Evolutionary conservation across 2,797 vertebrate genomes (phyloP), one percentile per base, ranked within the genome.

Genomic region (Sarcoramphus papa): DNA sequence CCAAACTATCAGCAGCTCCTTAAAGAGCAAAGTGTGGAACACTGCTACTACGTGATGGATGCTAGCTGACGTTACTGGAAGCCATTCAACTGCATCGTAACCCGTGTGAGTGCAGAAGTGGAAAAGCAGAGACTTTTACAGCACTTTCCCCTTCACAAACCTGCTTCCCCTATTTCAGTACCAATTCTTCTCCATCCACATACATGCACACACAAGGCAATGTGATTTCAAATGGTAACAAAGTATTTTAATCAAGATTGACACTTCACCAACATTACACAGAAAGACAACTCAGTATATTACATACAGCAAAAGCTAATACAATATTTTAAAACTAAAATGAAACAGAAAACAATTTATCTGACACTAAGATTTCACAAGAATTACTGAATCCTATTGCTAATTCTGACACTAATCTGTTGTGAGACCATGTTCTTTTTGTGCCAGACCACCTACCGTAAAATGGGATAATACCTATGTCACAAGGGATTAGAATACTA

Each of bases 371-470:
- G 57, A 92, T 91, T 96, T 94, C 84, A 90, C 23, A 65, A 72
- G 90, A 93, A 57, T 53, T 82, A 72, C 84, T 91, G 81, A 93
- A 77, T 77, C 17, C 68, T 92, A 25, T 88, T 95, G 23, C 72
- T 90, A 28, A n/a, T 68, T 27, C 72, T 95, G 96, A 95, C 95
- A 85, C 82, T 93, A 92, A 96, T 93, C 92, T 91, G 51, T 41
- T 53, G 60, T 85, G 87, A 90, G 85, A 85, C 72, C 73, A 24
- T 17, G 89, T 80, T 83, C 75, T 60, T 75, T 92, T 95, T 96
- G 92, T 93, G 87, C 64, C 81, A 35, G 2, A 48, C 72, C 43
- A 68, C 28, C 21, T 76, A 94, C 89, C 56, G 2, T 88, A 93
- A 97, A 93, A 97, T 80, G 33, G 84, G 91, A 93, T 96, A 91